phyloP scores from a whole-genome alignment of 2,888 invertebrate species.

The Stictocephala bisonia region DNA sequence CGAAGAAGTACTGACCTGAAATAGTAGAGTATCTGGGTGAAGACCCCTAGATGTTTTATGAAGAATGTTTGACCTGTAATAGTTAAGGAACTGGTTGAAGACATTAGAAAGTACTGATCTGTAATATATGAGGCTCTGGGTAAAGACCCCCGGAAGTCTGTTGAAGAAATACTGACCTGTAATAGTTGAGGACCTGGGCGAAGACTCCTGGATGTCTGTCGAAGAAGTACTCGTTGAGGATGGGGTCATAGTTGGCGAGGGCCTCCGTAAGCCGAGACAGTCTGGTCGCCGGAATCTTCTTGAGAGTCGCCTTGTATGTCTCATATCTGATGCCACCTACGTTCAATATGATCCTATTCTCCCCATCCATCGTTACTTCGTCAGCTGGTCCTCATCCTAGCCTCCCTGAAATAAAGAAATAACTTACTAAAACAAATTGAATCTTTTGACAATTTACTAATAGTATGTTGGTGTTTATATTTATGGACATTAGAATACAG shows the following conservation, averaged over 20 bases:
- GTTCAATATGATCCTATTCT: constrained; percentile 93
- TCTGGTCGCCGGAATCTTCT: constrained; percentile 90
- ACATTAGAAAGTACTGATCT: too few species aligned
- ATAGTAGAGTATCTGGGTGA: constrained; percentile 93
- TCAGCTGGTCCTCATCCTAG: constrained; percentile 29
- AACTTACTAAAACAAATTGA: too few species aligned
- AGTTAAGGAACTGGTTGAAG: too few species aligned
- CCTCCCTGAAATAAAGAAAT: not conserved
- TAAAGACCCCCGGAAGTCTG: too few species aligned
- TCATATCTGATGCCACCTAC: constrained; percentile 89
- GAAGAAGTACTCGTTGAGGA: constrained; percentile 90
- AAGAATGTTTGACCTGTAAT: too few species aligned
- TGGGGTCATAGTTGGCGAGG: constrained; percentile 88
- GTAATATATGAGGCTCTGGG: too few species aligned
- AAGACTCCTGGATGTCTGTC: constrained; percentile 91
- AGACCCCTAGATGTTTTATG: too few species aligned
- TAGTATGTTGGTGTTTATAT: too few species aligned
- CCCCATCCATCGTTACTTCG: constrained; percentile 77
- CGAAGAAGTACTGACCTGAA: constrained; percentile 90
- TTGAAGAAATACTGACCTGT: too few species aligned
- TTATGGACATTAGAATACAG: too few species aligned
- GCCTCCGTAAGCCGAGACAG: constrained; percentile 86
- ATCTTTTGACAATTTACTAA: too few species aligned
- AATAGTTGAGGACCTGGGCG: constrained; percentile 89
- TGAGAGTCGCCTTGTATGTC: constrained; percentile 83